These are phyloP conservation scores for Glomeris marginata DNA, from an alignment of 2,888 invertebrate genomes.

Conservation along the genomic window DNA sequence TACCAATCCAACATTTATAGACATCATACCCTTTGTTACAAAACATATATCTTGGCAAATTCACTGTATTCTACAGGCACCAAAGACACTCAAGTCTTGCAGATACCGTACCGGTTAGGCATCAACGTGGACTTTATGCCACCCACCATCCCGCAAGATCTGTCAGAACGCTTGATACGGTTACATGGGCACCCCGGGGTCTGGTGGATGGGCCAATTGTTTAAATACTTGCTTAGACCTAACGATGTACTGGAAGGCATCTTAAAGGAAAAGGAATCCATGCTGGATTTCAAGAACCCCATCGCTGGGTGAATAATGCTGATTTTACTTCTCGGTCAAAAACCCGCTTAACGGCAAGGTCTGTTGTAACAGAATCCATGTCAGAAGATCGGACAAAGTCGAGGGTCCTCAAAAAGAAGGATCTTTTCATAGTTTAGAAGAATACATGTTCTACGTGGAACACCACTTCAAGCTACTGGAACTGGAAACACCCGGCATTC, in stretches of 20 bases:
- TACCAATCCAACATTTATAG: too few relatives aligned
- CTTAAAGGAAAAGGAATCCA: conserved; percentile 56
- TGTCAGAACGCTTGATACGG: conserved; percentile 58
- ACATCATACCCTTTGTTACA: too few relatives aligned
- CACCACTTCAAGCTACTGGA: conserved; percentile 69
- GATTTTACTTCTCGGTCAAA: too few relatives aligned
- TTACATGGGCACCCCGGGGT: conserved; percentile 89
- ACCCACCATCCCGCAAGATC: conserved; percentile 77
- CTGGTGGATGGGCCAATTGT: conserved; percentile 97
- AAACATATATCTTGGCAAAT: too few relatives aligned
- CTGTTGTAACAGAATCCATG: conserved; percentile 43
- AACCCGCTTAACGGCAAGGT: too few relatives aligned
- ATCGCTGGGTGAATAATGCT: conserved; percentile 69
- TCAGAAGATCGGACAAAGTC: conserved; percentile 51
- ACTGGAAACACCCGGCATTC: conserved; percentile 34
- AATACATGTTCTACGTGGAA: conserved; percentile 87
- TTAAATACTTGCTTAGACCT: conserved; percentile 75
- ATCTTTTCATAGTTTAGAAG: conserved; percentile 80
- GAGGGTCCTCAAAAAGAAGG: conserved; percentile 99
- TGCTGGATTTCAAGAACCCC: conserved; percentile 64
- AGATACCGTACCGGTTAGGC: too few relatives aligned
- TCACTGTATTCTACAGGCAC: too few relatives aligned
- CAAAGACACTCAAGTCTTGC: too few relatives aligned
- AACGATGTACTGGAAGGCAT: conserved; percentile 54
- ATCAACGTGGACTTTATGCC: conserved; percentile 78